These are phyloP conservation scores for Rissa tridactyla DNA, from an alignment of 2,113 vertebrate genomes.

Conservation along the genomic window DNA sequence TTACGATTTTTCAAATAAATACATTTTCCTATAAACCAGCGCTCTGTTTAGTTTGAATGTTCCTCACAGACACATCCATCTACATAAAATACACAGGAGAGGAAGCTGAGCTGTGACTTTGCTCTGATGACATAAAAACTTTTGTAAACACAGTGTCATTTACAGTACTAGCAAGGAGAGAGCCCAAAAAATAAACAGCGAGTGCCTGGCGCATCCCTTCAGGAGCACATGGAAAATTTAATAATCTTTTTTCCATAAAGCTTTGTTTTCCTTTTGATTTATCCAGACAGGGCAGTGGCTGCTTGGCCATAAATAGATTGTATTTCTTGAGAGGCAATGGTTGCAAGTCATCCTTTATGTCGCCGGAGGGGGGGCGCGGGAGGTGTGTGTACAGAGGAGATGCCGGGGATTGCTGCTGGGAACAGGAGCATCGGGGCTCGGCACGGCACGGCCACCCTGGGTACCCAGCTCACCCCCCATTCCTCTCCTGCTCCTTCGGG, in stretches of 20 bases:
- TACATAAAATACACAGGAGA: conserved; percentile 76
- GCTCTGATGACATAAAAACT: conserved; percentile 80
- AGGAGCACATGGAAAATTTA: conserved; percentile 72
- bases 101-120: conserved; percentile 75
- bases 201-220: conserved; percentile 43
- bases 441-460: background rate
- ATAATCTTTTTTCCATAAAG: conserved; percentile 75
- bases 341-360: background rate
- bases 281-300: conserved; percentile 30
- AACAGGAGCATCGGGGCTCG: background rate
- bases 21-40: conserved; percentile 76
- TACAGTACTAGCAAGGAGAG: conserved; percentile 45
- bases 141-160: conserved; percentile 79
- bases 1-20: conserved; percentile 83
- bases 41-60: conserved; percentile 75
- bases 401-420: background rate
- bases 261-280: conserved; percentile 70
- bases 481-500: background rate
- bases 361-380: rapidly evolving
- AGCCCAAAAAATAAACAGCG: conserved; percentile 50
- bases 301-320: conserved; percentile 71
- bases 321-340: conserved; percentile 18
- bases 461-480: background rate
- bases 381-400: background rate
- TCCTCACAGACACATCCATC: conserved; percentile 73